phyloP scores from a whole-genome alignment of 2,888 invertebrate species.

The Imbricaverruca yamaguchii region DNA sequence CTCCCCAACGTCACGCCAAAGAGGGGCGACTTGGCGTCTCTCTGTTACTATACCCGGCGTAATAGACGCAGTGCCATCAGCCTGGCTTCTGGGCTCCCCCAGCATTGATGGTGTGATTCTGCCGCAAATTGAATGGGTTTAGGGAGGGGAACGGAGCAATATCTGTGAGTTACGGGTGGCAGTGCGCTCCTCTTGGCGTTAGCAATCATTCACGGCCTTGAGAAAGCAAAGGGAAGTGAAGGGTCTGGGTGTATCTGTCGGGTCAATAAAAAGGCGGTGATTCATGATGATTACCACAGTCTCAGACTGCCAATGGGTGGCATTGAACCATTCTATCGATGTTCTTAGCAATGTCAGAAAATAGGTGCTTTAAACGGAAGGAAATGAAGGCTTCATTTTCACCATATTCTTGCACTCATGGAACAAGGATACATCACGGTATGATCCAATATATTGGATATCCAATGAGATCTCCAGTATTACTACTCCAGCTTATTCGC shows the following conservation, averaged over 20 bases:
- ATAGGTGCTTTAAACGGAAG: too few species aligned
- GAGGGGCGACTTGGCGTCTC: too few species aligned
- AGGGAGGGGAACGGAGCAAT: constrained; percentile 1
- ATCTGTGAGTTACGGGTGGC: not conserved
- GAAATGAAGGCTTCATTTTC: too few species aligned
- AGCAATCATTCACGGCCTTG: constrained; percentile 4
- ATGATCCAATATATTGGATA: too few species aligned
- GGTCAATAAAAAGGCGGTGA: not conserved
- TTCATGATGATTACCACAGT: not conserved
- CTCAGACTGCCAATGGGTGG: too few species aligned
- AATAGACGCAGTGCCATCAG: constrained; percentile 3
- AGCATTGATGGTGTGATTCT: constrained; percentile 10
- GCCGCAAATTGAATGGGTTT: constrained; percentile 20
- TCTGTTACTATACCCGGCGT: not conserved
- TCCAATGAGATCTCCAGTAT: too few species aligned
- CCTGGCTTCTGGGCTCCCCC: not conserved
- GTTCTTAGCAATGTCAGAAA: too few species aligned
- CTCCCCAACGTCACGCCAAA: too few species aligned
- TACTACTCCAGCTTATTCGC: too few species aligned
- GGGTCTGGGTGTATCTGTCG: not conserved
- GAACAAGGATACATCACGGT: too few species aligned
- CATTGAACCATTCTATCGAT: too few species aligned
- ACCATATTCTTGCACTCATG: too few species aligned
- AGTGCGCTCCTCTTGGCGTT: constrained; percentile 1
- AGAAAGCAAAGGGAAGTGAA: not conserved